Evolutionary conservation across 2,888 invertebrate species (phyloP), one percentile per base, ranked within the genome.

Genomic region (Conomelus anceps): DNA sequence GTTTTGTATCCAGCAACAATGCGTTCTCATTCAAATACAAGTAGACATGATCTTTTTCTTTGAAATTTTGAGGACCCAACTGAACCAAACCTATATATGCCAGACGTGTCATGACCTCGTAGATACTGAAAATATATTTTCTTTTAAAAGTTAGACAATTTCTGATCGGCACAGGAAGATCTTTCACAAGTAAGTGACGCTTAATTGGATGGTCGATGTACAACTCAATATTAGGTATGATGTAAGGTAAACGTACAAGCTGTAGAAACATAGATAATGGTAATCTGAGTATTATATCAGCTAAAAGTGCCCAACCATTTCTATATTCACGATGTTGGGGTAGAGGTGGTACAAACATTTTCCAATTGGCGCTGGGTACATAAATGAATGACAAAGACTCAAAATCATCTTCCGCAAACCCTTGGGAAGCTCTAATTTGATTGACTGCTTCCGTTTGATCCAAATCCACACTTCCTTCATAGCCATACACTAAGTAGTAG

Each of bases 231-330:
- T 94, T 95, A 0, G 95, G 94, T 17, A 96, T 94, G 41, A 94
- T 92, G 91, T 94, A 95, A 4, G 94, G 93, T 22, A 96, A 93
- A 90, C 95, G 95, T 91, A 96, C 94, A 17, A 97, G 92, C 92
- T 96, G 95, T 13, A 96, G 94, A 91, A 97, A 96, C n/a, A 97
- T 92, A 0, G 95, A 95, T 0, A 97, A 92, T 0, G 97, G 97
- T 92, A 97, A 93, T 0, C 96, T 94, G 4, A 96, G 93, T 7
- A 97, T 93, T 0, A 96, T 93, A 92, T 97, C 97, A 91, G 95
- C 95, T 90, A 97, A 93, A 88, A 96, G 93, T 26, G 95, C 94
- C 97, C 97, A 97, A 13, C 97, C 96, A 9, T 92, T 84, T 0
- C 94, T 94, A 93, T 95, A 96, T 23, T 86, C 94, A 90, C 91